phyloP scores from a whole-genome alignment of 2,888 invertebrate genomes.

The Microplitis manilae region DNA sequence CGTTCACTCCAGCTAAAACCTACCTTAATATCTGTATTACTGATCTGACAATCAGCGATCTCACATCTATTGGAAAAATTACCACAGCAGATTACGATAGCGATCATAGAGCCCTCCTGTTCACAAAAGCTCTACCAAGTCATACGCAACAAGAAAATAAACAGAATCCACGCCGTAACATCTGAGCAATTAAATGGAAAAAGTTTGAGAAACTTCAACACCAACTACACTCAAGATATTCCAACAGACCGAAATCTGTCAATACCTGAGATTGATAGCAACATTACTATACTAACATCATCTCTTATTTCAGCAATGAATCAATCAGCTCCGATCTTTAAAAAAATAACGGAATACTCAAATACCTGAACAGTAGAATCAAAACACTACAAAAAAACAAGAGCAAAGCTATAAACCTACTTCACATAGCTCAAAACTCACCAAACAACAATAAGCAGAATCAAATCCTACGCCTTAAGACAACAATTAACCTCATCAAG shows the following conservation, averaged over 20 bases:
- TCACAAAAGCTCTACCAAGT: neutral
- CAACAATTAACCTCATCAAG: neutral
- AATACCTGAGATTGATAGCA: conserved; percentile 6
- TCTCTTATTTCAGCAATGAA: neutral
- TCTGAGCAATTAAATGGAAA: conserved; percentile 17
- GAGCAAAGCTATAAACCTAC: neutral
- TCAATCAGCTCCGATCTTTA: neutral
- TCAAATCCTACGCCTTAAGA: neutral
- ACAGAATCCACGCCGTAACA: too few species aligned
- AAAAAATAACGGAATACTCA: neutral
- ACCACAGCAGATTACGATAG: neutral
- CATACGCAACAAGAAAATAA: neutral
- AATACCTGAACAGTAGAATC: neutral
- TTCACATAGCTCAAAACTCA: neutral
- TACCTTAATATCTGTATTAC: conserved; percentile 5
- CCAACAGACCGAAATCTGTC: conserved; percentile 10
- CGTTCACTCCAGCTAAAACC: conserved; percentile 1
- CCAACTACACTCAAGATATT: neutral
- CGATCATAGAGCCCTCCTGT: neutral
- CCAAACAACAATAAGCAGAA: neutral
- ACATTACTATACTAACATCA: neutral
- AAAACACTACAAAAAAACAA: conserved; percentile 2
- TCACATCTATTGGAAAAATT: neutral
- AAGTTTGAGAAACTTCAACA: neutral
- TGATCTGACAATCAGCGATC: neutral